Evolutionary conservation across 2,797 vertebrate genomes (phyloP).

Genomic region (Moxostoma hubbsi): DNA sequence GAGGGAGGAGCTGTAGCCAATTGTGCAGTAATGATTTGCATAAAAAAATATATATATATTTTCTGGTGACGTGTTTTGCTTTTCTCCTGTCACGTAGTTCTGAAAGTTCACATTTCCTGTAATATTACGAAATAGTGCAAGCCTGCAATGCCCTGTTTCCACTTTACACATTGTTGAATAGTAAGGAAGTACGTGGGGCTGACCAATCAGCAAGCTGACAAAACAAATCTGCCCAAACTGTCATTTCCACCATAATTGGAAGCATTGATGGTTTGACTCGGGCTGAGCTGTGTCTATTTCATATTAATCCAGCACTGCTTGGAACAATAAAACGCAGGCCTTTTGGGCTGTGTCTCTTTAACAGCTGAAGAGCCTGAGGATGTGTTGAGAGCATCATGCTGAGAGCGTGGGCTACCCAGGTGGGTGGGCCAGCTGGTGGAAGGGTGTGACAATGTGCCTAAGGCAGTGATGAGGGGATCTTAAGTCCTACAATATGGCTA

Average conservation of each 20-base stretch:
- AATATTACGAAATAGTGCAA: neutral
- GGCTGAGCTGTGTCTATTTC: constrained; percentile 32
- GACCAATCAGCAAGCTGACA: constrained; percentile 64
- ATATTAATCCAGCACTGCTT: constrained; percentile 29
- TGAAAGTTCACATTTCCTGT: neutral
- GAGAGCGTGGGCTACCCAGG: constrained; percentile 62
- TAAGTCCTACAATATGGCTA: constrained; percentile 44
- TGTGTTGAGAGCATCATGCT: constrained; percentile 63
- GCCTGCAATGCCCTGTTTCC: neutral
- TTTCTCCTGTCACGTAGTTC: neutral
- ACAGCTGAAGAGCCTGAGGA: constrained; percentile 64
- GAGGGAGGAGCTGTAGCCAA: neutral
- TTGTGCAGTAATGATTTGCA: constrained; percentile 17
- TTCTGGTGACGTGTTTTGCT: neutral
- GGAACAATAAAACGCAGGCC: constrained; percentile 1
- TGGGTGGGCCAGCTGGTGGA: constrained; percentile 64
- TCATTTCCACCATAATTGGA: constrained; percentile 1
- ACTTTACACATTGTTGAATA: too few relatives aligned
- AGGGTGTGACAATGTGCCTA: constrained; percentile 50
- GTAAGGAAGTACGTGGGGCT: constrained; percentile 29
- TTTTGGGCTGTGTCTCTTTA: constrained; percentile 45
- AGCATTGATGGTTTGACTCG: neutral
- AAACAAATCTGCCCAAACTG: constrained; percentile 24
- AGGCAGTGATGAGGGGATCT: constrained; percentile 60
- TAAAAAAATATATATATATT: constrained; percentile 14